These are phyloP conservation scores for Pogonocichla stellata DNA, from an alignment of 2,113 vertebrate genomes.

Conservation along the genomic window DNA sequence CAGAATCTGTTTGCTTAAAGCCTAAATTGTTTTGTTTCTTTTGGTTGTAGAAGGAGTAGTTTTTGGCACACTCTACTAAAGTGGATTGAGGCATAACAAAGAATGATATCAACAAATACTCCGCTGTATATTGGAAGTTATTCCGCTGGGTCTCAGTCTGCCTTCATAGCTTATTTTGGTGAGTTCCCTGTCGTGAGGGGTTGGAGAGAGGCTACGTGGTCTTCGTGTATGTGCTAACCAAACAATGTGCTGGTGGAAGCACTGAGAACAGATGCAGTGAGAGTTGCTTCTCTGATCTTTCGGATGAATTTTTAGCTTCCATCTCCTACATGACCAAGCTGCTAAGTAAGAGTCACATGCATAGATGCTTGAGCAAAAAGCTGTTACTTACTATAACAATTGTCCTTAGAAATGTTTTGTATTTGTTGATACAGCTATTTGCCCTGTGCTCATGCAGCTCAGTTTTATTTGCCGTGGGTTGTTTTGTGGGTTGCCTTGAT, in stretches of 20 bases:
- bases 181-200: not conserved
- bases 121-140: not conserved
- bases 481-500: not conserved
- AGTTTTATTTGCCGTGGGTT: not conserved
- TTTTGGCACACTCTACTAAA: not conserved
- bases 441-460: not conserved
- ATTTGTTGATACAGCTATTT: not conserved
- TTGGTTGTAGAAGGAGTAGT: not conserved
- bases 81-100: not conserved
- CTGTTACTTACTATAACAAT: slow-evolving; percentile 37
- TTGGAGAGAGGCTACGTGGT: not conserved
- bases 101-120: not conserved
- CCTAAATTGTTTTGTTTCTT: not conserved
- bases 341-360: slow-evolving; percentile 5
- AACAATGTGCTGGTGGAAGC: slow-evolving; percentile 13
- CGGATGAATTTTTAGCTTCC: slow-evolving; percentile 10
- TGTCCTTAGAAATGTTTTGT: not conserved
- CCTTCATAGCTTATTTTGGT: not conserved
- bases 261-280: slow-evolving; percentile 27
- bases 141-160: not conserved
- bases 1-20: not conserved
- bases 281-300: not conserved
- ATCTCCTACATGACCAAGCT: not conserved
- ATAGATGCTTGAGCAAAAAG: slow-evolving; percentile 22
- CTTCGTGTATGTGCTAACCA: not conserved